phyloP scores from a whole-genome alignment of 2,113 vertebrate species.

The Eupsittula cactorum region DNA sequence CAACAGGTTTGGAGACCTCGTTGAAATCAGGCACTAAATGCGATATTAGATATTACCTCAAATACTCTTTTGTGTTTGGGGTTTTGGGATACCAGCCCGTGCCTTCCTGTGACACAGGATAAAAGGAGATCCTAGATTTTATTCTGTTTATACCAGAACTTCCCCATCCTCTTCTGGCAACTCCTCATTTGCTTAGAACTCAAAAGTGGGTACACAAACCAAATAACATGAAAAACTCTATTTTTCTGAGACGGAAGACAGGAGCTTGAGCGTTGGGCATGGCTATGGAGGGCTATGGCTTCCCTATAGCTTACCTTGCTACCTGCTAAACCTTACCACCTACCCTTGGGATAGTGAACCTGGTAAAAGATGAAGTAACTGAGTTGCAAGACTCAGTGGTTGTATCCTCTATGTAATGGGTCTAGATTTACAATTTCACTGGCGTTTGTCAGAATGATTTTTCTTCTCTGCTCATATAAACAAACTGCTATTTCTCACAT shows the following conservation, averaged over 20 bases:
- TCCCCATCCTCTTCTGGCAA: neutral
- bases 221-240: neutral
- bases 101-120: neutral
- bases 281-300: neutral
- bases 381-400: neutral
- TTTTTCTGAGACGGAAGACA: neutral
- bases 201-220: neutral
- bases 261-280: neutral
- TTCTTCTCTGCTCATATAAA: neutral
- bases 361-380: neutral
- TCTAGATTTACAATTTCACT: neutral
- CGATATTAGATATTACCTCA: neutral
- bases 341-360: neutral
- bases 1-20: neutral
- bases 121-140: neutral
- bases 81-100: neutral
- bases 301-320: neutral
- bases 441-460: neutral
- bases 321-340: neutral
- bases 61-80: neutral
- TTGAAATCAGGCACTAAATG: neutral
- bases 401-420: neutral
- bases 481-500: neutral
- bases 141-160: neutral
- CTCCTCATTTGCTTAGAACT: neutral